These are phyloP conservation scores for Trachemys scripta DNA, from an alignment of 2,113 vertebrate species.

Conservation along the genomic window DNA sequence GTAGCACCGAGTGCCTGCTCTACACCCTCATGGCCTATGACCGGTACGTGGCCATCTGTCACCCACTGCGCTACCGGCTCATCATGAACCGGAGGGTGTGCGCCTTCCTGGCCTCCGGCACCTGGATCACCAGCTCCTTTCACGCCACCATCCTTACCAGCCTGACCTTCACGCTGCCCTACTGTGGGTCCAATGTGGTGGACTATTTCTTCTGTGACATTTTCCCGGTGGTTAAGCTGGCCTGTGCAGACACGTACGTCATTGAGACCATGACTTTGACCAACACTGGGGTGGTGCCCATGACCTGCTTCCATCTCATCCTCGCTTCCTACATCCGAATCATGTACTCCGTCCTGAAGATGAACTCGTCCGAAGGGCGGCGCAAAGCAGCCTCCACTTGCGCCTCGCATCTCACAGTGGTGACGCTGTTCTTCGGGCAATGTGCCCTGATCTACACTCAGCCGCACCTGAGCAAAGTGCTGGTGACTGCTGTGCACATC, in stretches of 20 bases:
- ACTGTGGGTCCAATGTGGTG: slow-evolving; percentile 49
- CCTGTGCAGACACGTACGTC: slow-evolving; percentile 27
- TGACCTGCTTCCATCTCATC: slow-evolving; percentile 68
- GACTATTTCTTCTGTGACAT: slow-evolving; percentile 18
- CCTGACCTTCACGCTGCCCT: slow-evolving; percentile 48
- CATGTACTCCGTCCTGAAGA: slow-evolving; percentile 11
- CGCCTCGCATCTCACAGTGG: slow-evolving; percentile 36
- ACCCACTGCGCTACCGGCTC: slow-evolving; percentile 68
- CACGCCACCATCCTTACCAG: slow-evolving; percentile 61
- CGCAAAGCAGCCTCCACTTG: slow-evolving; percentile 62
- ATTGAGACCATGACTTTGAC: slow-evolving; percentile 73
- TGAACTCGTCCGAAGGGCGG: background rate
- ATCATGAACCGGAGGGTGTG: slow-evolving; percentile 70
- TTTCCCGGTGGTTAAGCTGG: background rate
- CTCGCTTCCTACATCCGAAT: slow-evolving; percentile 40
- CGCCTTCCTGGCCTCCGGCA: slow-evolving; percentile 45
- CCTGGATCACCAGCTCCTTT: slow-evolving; percentile 64
- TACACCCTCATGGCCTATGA: slow-evolving; percentile 80
- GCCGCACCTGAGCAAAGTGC: background rate
- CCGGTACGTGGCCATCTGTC: slow-evolving; percentile 72
- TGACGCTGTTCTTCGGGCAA: slow-evolving; percentile 31
- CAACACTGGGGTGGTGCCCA: slow-evolving; percentile 65
- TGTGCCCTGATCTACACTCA: slow-evolving; percentile 4
- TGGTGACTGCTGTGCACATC: background rate
- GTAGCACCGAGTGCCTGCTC: slow-evolving; percentile 34